A percentile compares a stretch with the other conserved stretches of the same genome.
These are phyloP conservation scores for Tridacna crocea DNA, from an alignment of 2,888 invertebrate genomes.

Conservation along the genomic window DNA sequence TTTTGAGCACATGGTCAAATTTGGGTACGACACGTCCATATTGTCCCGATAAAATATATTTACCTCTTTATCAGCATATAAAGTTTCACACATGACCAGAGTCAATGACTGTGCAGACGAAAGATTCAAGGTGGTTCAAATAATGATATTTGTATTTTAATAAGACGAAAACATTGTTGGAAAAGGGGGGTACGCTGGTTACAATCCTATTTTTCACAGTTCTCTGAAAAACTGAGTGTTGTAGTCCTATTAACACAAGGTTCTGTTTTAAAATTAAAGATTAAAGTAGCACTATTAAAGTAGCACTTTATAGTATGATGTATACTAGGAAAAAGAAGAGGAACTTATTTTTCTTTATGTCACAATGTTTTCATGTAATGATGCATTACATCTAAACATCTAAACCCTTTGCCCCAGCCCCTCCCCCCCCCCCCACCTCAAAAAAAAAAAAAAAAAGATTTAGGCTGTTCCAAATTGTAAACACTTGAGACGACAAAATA, in stretches of 20 bases:
- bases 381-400: no score
- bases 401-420: no score
- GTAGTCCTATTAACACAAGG: background rate
- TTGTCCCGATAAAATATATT: background rate
- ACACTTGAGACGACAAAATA: no score
- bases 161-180: background rate
- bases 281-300: no score
- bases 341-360: no score
- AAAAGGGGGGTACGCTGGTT: background rate
- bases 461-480: no score
- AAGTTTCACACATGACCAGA: background rate
- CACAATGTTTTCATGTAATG: no score
- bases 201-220: background rate
- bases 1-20: slow-evolving; percentile 36
- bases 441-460: no score
- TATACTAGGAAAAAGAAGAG: no score
- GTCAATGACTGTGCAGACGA: background rate
- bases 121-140: background rate
- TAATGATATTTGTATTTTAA: background rate
- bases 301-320: no score
- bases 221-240: background rate
- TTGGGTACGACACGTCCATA: slow-evolving; percentile 12
- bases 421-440: no score
- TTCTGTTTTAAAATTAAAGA: background rate
- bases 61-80: background rate